Percentiles rank a stretch among this genome's conserved stretches.
These are phyloP conservation scores for Chaenodraco wilsoni DNA, from an alignment of 2,797 vertebrate genomes.

Conservation along the genomic window DNA sequence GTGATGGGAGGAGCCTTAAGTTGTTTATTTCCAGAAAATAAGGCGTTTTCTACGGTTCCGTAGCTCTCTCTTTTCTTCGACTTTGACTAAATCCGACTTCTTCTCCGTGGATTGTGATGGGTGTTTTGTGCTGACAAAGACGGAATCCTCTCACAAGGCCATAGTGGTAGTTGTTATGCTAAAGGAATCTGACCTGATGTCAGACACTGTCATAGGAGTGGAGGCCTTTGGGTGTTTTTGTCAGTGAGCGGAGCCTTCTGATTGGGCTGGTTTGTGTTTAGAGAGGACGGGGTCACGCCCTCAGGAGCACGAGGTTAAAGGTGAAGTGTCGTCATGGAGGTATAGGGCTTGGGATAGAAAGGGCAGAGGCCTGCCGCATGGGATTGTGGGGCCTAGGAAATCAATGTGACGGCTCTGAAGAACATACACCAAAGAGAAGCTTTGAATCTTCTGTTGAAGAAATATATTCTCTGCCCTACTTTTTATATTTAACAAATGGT, in stretches of 20 bases:
- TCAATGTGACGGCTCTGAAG: constrained; percentile 72
- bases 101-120: constrained; percentile 43
- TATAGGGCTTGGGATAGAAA: constrained; percentile 74
- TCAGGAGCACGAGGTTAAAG: constrained; percentile 71
- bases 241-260: constrained; percentile 66
- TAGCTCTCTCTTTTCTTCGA: not conserved
- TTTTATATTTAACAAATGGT: constrained; percentile 12
- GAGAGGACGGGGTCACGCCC: constrained; percentile 71
- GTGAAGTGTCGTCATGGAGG: constrained; percentile 83
- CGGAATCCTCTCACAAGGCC: constrained; percentile 59
- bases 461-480: constrained; percentile 15
- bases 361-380: constrained; percentile 68
- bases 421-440: constrained; percentile 37
- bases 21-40: constrained; percentile 5
- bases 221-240: constrained; percentile 80
- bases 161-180: constrained; percentile 76
- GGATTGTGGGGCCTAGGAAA: constrained; percentile 76
- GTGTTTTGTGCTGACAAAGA: constrained; percentile 76
- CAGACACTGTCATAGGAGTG: constrained; percentile 79
- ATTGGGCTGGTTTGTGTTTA: constrained; percentile 76
- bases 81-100: constrained; percentile 11
- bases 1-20: not conserved
- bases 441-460: constrained; percentile 26
- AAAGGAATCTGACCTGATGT: constrained; percentile 84
- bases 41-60: not conserved